These are phyloP conservation scores for Nineta flava DNA, from an alignment of 2,888 invertebrate genomes.

Conservation along the genomic window DNA sequence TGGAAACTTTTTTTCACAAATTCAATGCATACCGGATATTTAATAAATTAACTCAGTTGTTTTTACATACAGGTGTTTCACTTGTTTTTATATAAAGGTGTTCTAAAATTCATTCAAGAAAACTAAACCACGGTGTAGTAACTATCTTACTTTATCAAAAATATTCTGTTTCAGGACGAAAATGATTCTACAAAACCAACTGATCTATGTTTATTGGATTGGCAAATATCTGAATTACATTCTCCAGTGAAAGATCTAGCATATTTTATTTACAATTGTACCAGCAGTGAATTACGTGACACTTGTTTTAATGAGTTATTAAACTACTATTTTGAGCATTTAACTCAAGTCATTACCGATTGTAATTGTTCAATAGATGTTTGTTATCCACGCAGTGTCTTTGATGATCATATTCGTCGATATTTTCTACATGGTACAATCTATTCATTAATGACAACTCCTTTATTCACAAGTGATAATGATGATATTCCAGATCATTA, in stretches of 20 bases:
- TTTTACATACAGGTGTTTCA: too few species aligned
- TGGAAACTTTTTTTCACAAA: too few species aligned
- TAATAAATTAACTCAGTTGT: too few species aligned
- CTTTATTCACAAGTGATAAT: slow-evolving; percentile 15
- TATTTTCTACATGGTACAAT: slow-evolving; percentile 17
- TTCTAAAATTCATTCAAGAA: too few species aligned
- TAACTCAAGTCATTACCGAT: slow-evolving; percentile 15
- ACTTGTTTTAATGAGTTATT: slow-evolving; percentile 13
- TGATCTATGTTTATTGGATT: neutral
- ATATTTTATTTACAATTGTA: neutral
- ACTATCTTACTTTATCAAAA: too few species aligned
- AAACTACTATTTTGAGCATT: slow-evolving; percentile 19
- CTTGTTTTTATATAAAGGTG: too few species aligned
- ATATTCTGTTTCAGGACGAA: neutral
- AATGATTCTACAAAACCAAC: neutral
- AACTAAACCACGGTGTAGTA: too few species aligned
- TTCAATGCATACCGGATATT: too few species aligned
- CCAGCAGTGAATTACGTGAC: neutral
- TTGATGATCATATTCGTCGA: slow-evolving; percentile 17
- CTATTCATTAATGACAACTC: slow-evolving; percentile 16
- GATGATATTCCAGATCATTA: slow-evolving; percentile 15
- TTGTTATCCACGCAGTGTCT: slow-evolving; percentile 18
- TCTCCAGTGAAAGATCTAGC: neutral
- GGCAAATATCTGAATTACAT: neutral
- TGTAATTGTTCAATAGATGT: slow-evolving; percentile 16